Conservation (phyloP, 1,140 invertebrate species). For the Eriocheir sinensis region DNA sequence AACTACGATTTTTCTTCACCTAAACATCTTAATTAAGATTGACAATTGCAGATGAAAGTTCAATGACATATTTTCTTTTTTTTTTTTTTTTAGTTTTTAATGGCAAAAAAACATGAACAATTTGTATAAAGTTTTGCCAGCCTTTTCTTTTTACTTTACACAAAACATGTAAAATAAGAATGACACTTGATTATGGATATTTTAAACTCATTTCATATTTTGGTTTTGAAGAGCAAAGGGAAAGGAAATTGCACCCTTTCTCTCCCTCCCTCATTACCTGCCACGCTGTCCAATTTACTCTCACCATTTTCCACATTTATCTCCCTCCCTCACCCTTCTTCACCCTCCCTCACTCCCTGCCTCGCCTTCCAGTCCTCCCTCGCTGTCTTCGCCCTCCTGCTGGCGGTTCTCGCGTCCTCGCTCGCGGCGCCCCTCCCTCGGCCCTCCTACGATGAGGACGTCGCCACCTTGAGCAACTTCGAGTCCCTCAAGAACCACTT, state of each 20-base stretch:
- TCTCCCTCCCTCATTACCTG: too few relatives aligned
- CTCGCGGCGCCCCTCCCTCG: not conserved
- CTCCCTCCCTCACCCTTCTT: not conserved
- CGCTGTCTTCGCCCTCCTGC: not conserved
- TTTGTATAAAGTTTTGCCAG: not conserved
- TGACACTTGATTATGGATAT: too few relatives aligned
- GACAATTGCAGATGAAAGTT: not conserved
- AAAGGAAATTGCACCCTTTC: not conserved
- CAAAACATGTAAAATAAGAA: not conserved
- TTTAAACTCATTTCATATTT: too few relatives aligned
- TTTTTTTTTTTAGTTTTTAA: not conserved
- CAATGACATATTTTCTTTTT: not conserved
- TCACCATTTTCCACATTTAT: not conserved
- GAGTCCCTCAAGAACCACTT: slow-evolving; percentile 66
- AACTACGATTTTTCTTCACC: too few relatives aligned
- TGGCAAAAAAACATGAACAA: not conserved
- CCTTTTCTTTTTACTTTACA: not conserved
- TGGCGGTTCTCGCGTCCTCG: not conserved
- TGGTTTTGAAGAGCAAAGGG: not conserved
- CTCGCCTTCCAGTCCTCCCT: slow-evolving; percentile 1
- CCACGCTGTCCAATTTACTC: too few relatives aligned
- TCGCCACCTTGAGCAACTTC: slow-evolving; percentile 48
- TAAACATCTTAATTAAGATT: too few relatives aligned
- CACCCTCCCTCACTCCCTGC: not conserved
- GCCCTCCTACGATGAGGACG: not conserved